Evolutionary conservation across 2,888 invertebrate genomes (phyloP).

Genomic region (Campaea margaritaria): DNA sequence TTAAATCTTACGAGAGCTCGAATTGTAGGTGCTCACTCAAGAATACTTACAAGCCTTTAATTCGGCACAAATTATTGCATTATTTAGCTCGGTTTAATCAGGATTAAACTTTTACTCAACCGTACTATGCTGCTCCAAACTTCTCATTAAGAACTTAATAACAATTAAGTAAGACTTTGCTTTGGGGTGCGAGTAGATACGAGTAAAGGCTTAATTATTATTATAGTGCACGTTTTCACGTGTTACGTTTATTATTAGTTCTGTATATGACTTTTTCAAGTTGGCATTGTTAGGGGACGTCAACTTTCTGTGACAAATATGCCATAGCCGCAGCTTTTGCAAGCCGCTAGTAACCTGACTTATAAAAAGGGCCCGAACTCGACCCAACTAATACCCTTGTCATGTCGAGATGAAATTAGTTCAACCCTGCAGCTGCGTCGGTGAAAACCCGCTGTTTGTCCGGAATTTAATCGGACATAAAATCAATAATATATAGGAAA

Average conservation of each 20-base stretch:
- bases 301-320: constrained; percentile 56
- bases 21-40: constrained; percentile 61
- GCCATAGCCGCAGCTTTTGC: constrained; percentile 58
- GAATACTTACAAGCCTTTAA: constrained; percentile 72
- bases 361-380: constrained; percentile 74
- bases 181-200: not conserved
- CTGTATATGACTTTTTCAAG: constrained; percentile 11
- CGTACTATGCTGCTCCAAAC: constrained; percentile 7
- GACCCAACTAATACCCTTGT: constrained; percentile 83
- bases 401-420: constrained; percentile 83
- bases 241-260: not conserved
- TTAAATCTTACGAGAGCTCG: constrained; percentile 69
- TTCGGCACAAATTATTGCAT: constrained; percentile 71
- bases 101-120: constrained; percentile 30
- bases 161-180: constrained; percentile 1
- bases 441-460: constrained; percentile 68
- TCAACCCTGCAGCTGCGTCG: constrained; percentile 79
- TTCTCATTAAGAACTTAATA: constrained; percentile 1
- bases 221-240: not conserved
- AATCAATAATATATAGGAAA: constrained; percentile 55
- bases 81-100: constrained; percentile 56
- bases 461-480: constrained; percentile 75
- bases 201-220: not conserved
- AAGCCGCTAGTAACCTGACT: constrained; percentile 65
- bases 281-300: constrained; percentile 6